phyloP scores from a whole-genome alignment of 2,113 vertebrate genomes.

The Nansenia antarctica region DNA sequence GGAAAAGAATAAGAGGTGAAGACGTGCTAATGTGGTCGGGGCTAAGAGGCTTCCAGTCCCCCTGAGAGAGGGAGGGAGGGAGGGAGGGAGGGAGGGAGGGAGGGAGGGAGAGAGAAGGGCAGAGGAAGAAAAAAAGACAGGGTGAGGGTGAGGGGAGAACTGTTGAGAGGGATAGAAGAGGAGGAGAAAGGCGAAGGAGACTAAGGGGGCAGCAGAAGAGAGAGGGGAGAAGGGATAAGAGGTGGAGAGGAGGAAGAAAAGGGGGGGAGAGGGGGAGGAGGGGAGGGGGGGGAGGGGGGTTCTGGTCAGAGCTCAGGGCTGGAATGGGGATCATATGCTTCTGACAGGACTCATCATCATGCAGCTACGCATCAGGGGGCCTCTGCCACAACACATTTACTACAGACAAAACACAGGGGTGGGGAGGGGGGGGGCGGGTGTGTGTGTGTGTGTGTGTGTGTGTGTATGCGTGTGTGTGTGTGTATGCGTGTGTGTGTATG shows the following conservation, averaged over 20 bases:
- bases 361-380: constrained; percentile 46
- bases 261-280: neutral
- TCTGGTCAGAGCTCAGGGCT: constrained; percentile 15
- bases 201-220: neutral
- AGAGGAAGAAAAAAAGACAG: neutral
- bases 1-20: constrained; percentile 62
- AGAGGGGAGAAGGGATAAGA: constrained; percentile 4
- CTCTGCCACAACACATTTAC: constrained; percentile 54
- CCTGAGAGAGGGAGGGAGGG: neutral
- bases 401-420: constrained; percentile 57
- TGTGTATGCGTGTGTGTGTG: constrained; percentile 19
- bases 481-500: neutral
- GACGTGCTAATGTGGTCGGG: constrained; percentile 64
- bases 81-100: neutral
- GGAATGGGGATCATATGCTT: constrained; percentile 70
- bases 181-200: neutral
- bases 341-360: constrained; percentile 70
- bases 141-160: neutral
- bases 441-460: constrained; percentile 28
- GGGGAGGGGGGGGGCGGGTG: constrained; percentile 20
- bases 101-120: constrained; percentile 24
- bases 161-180: constrained; percentile 1
- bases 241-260: neutral
- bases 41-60: constrained; percentile 46
- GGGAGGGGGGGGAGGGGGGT: neutral